Conservation (phyloP, 2,888 invertebrate genomes). For the Xestia c-nigrum region DNA sequence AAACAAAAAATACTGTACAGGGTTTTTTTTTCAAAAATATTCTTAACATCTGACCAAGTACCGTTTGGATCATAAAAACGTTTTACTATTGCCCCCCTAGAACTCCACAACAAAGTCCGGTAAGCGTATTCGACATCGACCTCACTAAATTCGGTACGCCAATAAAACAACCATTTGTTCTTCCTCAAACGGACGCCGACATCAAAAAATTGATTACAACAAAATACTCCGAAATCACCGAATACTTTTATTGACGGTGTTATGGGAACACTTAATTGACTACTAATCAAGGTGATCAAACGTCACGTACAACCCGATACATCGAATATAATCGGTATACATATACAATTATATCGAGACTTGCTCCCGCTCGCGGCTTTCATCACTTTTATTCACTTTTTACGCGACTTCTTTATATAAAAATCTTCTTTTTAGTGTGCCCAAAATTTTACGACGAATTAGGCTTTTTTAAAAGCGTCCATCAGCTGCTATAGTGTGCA, state of each 20-base stretch:
- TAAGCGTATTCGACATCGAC: conserved; percentile 80
- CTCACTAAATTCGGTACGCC: conserved; percentile 89
- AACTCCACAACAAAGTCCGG: conserved; percentile 73
- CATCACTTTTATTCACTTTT: not conserved
- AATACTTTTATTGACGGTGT: conserved; percentile 88
- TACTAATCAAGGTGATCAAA: conserved; percentile 81
- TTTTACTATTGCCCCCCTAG: conserved; percentile 46
- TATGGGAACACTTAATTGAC: conserved; percentile 89
- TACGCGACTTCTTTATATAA: not conserved
- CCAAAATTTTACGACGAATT: not conserved
- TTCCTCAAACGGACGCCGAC: conserved; percentile 88
- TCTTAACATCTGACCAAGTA: conserved; percentile 13
- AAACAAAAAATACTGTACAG: fast-evolving
- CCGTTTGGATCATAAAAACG: conserved; percentile 34
- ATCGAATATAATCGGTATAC: conserved; percentile 72
- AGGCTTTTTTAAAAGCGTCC: not conserved
- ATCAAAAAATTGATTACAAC: conserved; percentile 89
- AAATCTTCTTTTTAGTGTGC: not conserved
- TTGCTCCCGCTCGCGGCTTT: not conserved
- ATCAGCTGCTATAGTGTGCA: not conserved
- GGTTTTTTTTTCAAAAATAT: not conserved
- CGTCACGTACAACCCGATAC: conserved; percentile 72
- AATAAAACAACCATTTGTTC: conserved; percentile 87
- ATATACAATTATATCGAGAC: conserved; percentile 68
- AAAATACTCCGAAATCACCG: conserved; percentile 89